Conservation (phyloP, 2,113 vertebrate species). For the Misgurnus anguillicaudatus region DNA sequence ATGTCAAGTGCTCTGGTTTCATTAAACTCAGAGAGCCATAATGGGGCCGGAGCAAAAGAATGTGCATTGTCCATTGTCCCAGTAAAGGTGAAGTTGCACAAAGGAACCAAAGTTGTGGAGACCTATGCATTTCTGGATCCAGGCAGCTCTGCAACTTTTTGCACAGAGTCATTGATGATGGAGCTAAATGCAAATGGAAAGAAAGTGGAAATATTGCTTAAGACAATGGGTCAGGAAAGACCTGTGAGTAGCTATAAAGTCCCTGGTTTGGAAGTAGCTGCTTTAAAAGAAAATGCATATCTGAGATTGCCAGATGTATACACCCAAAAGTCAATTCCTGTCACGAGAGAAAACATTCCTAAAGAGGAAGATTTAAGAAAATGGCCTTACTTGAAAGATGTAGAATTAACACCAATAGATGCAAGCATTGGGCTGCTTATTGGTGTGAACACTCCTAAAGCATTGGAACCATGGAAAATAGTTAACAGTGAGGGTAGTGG, state of each 20-base stretch:
- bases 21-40: background rate
- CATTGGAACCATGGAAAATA: background rate
- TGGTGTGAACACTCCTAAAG: background rate
- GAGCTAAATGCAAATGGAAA: background rate
- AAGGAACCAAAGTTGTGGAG: background rate
- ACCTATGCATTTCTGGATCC: background rate
- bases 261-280: background rate
- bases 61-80: too few relatives aligned
- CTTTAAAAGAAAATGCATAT: background rate
- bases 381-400: background rate
- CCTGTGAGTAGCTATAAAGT: background rate
- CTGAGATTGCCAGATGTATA: background rate
- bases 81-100: background rate
- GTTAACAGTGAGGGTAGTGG: background rate
- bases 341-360: background rate
- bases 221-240: background rate
- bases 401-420: background rate
- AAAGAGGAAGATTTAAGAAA: background rate
- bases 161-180: background rate
- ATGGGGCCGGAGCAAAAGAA: too few relatives aligned
- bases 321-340: background rate
- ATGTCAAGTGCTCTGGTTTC: background rate
- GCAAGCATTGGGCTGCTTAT: background rate
- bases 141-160: conserved; percentile 6
- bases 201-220: background rate